These are phyloP conservation scores for Ginglymostoma cirratum DNA, from an alignment of 2,113 vertebrate species.

Conservation along the genomic window DNA sequence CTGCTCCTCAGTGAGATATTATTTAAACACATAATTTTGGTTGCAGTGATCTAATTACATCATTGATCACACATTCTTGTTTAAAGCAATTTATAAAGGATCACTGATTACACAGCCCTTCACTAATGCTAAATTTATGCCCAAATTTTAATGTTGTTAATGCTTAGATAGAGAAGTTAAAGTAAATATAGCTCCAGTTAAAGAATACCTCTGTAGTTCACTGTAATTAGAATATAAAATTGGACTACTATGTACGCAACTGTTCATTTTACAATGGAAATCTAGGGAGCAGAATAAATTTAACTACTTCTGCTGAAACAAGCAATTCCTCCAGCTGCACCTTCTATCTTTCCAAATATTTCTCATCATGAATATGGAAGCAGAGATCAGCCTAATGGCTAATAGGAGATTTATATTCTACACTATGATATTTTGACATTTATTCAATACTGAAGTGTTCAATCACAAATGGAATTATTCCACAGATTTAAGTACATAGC, in stretches of 20 bases:
- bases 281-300: not conserved
- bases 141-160: not conserved
- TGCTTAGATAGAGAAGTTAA: not conserved
- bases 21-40: not conserved
- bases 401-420: not conserved
- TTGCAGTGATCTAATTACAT: not conserved
- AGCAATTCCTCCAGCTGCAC: not conserved
- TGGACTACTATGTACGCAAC: not conserved
- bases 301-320: not conserved
- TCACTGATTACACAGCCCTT: not conserved
- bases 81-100: constrained; percentile 16
- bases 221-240: not conserved
- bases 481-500: not conserved
- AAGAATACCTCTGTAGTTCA: not conserved
- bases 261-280: not conserved
- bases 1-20: not conserved
- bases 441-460: not conserved
- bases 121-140: not conserved
- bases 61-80: not conserved
- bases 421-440: not conserved
- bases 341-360: not conserved
- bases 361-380: not conserved
- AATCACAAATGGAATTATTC: not conserved
- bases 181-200: not conserved
- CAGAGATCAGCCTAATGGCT: not conserved